Evolutionary conservation across 2,113 vertebrate genomes (phyloP), one percentile per base, ranked within the genome.

Genomic region (Gallinago undulata): DNA sequence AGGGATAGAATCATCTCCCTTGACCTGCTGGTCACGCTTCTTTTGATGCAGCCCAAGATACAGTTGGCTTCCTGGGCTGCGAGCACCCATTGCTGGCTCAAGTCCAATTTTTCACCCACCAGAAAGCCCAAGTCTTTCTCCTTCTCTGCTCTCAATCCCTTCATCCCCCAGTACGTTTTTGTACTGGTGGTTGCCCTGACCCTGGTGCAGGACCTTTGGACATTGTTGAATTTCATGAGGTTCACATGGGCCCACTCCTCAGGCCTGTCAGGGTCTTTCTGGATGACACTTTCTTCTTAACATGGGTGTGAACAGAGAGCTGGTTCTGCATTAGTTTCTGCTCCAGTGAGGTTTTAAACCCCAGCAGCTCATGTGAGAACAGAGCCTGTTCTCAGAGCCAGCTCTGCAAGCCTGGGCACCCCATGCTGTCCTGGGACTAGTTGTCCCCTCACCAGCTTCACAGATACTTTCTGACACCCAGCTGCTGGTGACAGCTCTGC

Each of bases 11-110:
- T 39, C 48, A 15, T 19, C 31, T 63, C n/a, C 19, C 13, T 33
- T 1, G 1, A 5, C 19, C 45, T 66, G 55, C 17, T 60, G 35
- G 10, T 15, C 33, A 56, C 0, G 0, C 3, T 43, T 21, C 21
- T 80, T 69, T 62, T 63, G n/a, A 30, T 76, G 37, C n/a, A 80
- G 68, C 15, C 21, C 23, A 13, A 15, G 27, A 48, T 35, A 31
- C 0, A 3, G 4, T 3, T 45, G 27, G 11, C 9, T 3, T 60
- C 73, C 43, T 31, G 31, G 10, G 10, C 22, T 86, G 41, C 1
- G 1, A 79, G 56, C 3, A 1, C 13, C 53, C 18, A 30, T 30
- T 39, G 41, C 19, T 11, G 10, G 39, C 10, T 76, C 22, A 72
- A 2, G 10, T 13, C 8, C 24, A 35, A 1, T 2, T 76, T 86